Base-by-base conservation (phyloP, 1,140 invertebrate species). In the Pseudomyrmex flavicornis region DNA sequence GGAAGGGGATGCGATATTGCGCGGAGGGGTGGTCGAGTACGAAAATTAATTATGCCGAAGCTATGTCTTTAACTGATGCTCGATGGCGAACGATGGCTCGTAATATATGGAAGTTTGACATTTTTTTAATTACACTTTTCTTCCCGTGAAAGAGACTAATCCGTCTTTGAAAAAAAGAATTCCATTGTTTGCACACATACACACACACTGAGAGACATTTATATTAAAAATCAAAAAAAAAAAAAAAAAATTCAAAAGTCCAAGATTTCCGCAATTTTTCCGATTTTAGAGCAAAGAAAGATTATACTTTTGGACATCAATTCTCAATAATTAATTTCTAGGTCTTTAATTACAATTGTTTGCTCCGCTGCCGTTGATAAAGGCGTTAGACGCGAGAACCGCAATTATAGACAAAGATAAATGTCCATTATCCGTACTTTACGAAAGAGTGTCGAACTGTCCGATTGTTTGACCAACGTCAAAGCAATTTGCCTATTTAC, bases 401-500 rank as follows among this genome's bases (percentile, higher is more conserved):
- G 56, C 26, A 22, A 86, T 85, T 66, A 44, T 10, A 54, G 58
- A n/a, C n/a, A 22, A 74, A 74, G 65, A 76, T 76, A 35, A 70
- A 83, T 17, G 50, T 77, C 35, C 50, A 15, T 77, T 84, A 61
- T 58, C 48, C 75, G 4, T 35, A 7, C 10, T 20, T 68, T 54
- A 26, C 26, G 4, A 20, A 75, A 48, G 8, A 62, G 1, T 8
- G 5, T 35, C 13, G 15, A 54, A 70, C 62, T 76, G 84, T 61
- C 66, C n/a, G 35, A 35, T 72, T 84, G 52, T 87, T 84, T 74
- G 58, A 84, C 54, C 58, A 79, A 59, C 46, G 69, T 76, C 74
- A 56, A 13, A 61, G 75, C 48, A 87, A 80, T 79, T 87, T 73
- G 52, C 56, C 46, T 83, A 50, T 86, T 87, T 87, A 73, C 74